phyloP scores from a whole-genome alignment of 2,797 vertebrate genomes.

The Pangasius mekongensis region DNA sequence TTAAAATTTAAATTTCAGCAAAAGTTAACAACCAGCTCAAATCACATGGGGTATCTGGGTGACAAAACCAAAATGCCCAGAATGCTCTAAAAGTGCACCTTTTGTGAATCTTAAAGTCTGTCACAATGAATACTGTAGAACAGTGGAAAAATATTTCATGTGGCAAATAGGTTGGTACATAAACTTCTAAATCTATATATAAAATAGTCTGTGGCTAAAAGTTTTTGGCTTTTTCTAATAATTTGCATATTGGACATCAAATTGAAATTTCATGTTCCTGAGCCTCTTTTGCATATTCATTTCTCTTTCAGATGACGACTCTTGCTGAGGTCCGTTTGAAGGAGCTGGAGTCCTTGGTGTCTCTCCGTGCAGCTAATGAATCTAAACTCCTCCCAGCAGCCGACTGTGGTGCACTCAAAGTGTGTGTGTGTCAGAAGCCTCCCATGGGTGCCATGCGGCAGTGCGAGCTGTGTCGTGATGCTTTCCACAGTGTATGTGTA shows the following conservation, averaged over 20 bases:
- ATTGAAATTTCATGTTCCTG: not conserved
- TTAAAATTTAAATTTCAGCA: not conserved
- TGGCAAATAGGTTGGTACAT: not conserved
- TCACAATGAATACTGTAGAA: not conserved
- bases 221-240: not conserved
- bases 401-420: constrained; percentile 81
- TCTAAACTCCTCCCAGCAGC: constrained; percentile 84
- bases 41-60: not conserved
- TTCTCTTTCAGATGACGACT: constrained; percentile 81
- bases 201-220: not conserved
- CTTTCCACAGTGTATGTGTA: constrained; percentile 90
- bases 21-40: not conserved
- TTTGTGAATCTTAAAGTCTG: not conserved
- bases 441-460: constrained; percentile 92
- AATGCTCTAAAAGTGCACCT: not conserved
- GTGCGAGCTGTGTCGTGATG: constrained; percentile 93
- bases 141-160: not conserved
- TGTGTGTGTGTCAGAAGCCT: constrained; percentile 90
- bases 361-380: constrained; percentile 87
- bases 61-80: not conserved
- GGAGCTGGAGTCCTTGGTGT: constrained; percentile 89
- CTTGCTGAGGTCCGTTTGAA: constrained; percentile 87
- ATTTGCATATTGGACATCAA: not conserved
- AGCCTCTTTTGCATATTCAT: constrained; percentile 10
- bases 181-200: not conserved